Conservation (phyloP, 2,797 vertebrate species). For the Enteromius fasciolatus region DNA sequence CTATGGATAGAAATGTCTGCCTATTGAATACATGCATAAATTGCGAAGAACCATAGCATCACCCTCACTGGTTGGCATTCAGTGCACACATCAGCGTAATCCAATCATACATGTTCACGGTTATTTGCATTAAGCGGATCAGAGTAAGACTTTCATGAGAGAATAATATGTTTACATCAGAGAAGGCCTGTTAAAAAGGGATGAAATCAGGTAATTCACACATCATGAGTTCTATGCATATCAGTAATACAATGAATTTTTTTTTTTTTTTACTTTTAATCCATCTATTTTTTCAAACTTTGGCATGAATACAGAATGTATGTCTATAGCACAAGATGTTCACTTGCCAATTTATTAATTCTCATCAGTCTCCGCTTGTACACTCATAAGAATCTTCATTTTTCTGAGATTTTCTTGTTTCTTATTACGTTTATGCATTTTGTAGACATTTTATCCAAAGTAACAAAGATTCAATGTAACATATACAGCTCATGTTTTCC, state of each 20-base stretch:
- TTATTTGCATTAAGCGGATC: constrained; percentile 66
- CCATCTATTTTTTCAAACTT: constrained; percentile 1
- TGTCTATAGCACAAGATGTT: background rate
- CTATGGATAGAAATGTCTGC: too few species aligned
- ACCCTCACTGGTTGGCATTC: background rate
- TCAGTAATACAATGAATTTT: constrained; percentile 10
- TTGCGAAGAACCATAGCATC: background rate
- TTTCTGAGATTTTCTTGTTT: too few species aligned
- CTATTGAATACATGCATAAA: background rate
- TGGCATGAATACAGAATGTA: background rate
- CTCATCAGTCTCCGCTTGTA: background rate
- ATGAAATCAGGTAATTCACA: constrained; percentile 50
- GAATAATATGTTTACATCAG: constrained; percentile 27
- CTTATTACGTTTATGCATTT: background rate
- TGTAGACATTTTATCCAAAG: background rate
- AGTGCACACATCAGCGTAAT: constrained; percentile 24
- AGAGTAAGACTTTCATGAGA: constrained; percentile 34
- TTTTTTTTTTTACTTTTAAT: constrained; percentile 15
- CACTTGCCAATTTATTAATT: background rate
- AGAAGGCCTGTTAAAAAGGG: constrained; percentile 43
- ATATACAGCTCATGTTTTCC: background rate
- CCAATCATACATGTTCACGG: constrained; percentile 45
- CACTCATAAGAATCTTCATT: background rate
- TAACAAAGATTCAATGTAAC: background rate
- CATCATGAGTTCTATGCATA: constrained; percentile 40